phyloP scores from a whole-genome alignment of 1,140 invertebrate species.

The Ephestia elutella region DNA sequence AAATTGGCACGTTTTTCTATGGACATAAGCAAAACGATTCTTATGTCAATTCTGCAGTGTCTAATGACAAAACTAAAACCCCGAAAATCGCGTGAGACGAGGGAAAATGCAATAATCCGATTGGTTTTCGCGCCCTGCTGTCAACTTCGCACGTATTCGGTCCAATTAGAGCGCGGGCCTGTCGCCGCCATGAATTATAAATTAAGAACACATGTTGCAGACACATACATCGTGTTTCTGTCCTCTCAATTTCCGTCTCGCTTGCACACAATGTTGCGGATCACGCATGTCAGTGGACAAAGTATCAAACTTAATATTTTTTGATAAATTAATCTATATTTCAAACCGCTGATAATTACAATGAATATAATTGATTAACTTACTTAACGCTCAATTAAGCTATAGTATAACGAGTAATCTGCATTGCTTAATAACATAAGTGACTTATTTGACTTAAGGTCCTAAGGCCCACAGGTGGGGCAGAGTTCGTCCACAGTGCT shows the following conservation, averaged over 20 bases:
- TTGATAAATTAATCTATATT: too few species aligned
- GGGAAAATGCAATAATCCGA: slow-evolving; percentile 8
- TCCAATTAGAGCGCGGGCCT: slow-evolving; percentile 5
- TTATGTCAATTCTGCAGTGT: background rate
- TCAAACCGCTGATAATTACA: too few species aligned
- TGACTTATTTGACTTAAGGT: too few species aligned
- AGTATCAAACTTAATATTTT: background rate
- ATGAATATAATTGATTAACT: too few species aligned
- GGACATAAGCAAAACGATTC: too few species aligned
- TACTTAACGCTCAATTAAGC: too few species aligned
- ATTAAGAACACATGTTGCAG: slow-evolving; percentile 11
- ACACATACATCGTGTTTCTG: background rate
- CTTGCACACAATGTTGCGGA: background rate
- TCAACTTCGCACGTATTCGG: slow-evolving; percentile 8
- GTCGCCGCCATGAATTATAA: slow-evolving; percentile 7
- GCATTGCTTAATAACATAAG: too few species aligned
- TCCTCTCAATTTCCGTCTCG: background rate
- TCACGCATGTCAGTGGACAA: background rate
- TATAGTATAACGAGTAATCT: too few species aligned
- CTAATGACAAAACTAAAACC: background rate
- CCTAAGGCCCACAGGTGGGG: too few species aligned
- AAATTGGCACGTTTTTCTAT: too few species aligned
- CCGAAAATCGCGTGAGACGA: background rate
- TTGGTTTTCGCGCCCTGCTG: slow-evolving; percentile 2
- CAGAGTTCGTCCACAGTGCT: too few species aligned